These are phyloP conservation scores for Pelecanus crispus DNA, from an alignment of 2,113 vertebrate species.

Conservation along the genomic window DNA sequence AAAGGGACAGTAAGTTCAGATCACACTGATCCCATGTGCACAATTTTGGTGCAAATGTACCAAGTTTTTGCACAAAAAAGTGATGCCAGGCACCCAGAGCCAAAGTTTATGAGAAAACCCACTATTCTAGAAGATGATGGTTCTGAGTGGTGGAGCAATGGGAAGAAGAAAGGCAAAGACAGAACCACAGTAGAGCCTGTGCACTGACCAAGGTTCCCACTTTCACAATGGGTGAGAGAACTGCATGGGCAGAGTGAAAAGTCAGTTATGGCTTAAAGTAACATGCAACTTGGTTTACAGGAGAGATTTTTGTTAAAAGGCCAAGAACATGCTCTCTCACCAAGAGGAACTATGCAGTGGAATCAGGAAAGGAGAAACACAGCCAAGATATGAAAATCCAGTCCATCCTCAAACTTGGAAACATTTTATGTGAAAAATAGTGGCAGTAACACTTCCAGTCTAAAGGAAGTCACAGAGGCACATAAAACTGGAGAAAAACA, in stretches of 20 bases:
- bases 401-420: neutral
- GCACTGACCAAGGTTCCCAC: neutral
- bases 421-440: neutral
- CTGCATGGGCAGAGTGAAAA: fast-evolving
- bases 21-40: neutral
- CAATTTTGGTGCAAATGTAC: neutral
- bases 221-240: fast-evolving
- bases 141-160: fast-evolving
- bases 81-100: neutral
- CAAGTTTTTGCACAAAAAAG: neutral
- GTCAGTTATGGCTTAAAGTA: neutral
- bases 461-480: neutral
- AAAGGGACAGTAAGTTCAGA: neutral
- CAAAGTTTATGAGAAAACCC: neutral
- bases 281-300: fast-evolving
- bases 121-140: fast-evolving
- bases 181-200: fast-evolving
- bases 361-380: neutral
- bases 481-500: neutral
- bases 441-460: neutral
- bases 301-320: neutral
- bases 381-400: neutral
- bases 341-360: neutral
- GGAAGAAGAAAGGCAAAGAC: neutral
- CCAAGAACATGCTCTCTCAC: neutral